These are phyloP conservation scores for Apteryx mantelli DNA, from an alignment of 2,113 vertebrate genomes.

Conservation along the genomic window DNA sequence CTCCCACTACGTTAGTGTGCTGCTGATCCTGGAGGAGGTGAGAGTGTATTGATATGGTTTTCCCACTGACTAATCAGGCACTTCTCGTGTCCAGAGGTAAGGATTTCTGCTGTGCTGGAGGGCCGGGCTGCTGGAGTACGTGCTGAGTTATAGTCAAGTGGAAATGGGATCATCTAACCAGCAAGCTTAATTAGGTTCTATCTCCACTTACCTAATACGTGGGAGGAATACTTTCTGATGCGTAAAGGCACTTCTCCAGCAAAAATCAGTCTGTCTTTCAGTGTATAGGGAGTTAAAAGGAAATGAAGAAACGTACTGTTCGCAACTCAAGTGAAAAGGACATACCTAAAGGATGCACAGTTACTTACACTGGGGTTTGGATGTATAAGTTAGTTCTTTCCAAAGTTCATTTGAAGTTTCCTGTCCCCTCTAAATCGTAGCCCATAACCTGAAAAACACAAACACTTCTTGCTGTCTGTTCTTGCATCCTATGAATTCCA, in stretches of 20 bases:
- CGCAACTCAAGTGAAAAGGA: neutral
- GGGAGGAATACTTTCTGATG: slow-evolving; percentile 10
- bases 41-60: slow-evolving; percentile 16
- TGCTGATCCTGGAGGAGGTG: neutral
- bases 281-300: neutral
- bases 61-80: slow-evolving; percentile 12
- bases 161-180: neutral
- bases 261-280: neutral
- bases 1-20: neutral
- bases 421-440: neutral
- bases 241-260: neutral
- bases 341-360: neutral
- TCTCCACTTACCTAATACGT: neutral
- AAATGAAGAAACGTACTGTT: neutral
- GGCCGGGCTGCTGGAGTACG: neutral
- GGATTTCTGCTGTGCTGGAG: slow-evolving; percentile 41
- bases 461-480: neutral
- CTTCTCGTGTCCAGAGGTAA: neutral
- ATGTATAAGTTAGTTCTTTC: neutral
- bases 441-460: neutral
- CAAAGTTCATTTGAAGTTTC: neutral
- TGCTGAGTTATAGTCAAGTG: slow-evolving; percentile 7
- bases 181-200: slow-evolving; percentile 23
- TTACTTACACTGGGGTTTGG: neutral
- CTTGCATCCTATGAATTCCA: neutral